Conservation (phyloP, 2,888 invertebrate genomes). For the Teleiodes luculella region DNA sequence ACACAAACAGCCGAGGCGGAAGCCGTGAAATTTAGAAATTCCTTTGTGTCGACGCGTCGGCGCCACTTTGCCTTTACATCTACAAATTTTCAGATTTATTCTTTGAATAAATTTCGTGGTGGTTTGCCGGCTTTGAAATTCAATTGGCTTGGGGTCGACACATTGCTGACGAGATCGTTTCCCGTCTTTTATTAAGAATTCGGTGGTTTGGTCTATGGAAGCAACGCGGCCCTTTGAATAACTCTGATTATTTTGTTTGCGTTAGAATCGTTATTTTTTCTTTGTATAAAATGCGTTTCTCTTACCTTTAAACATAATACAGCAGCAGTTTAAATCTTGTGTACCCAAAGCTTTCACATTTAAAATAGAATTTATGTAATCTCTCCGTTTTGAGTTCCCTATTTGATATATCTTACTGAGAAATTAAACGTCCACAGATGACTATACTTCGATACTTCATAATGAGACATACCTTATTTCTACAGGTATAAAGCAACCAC, state of each 20-base stretch:
- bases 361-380: too few relatives aligned
- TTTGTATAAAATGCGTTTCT: too few relatives aligned
- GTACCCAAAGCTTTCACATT: too few relatives aligned
- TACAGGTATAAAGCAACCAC: too few relatives aligned
- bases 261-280: slow-evolving; percentile 22
- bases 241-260: slow-evolving; percentile 24
- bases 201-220: slow-evolving; percentile 43
- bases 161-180: slow-evolving; percentile 70
- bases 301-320: too few relatives aligned
- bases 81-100: slow-evolving; percentile 79
- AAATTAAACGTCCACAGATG: too few relatives aligned
- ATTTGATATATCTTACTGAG: too few relatives aligned
- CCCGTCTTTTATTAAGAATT: slow-evolving; percentile 54
- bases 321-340: too few relatives aligned
- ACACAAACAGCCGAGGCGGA: slow-evolving; percentile 74
- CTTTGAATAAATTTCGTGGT: slow-evolving; percentile 78
- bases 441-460: too few relatives aligned
- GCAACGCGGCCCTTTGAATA: slow-evolving; percentile 38
- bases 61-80: slow-evolving; percentile 74
- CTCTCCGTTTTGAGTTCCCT: too few relatives aligned
- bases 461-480: too few relatives aligned
- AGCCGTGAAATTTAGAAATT: slow-evolving; percentile 78
- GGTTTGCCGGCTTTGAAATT: slow-evolving; percentile 76
- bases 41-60: slow-evolving; percentile 74
- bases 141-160: slow-evolving; percentile 74